Conservation (phyloP, 2,797 vertebrate genomes). For the Choloepus didactylus region DNA sequence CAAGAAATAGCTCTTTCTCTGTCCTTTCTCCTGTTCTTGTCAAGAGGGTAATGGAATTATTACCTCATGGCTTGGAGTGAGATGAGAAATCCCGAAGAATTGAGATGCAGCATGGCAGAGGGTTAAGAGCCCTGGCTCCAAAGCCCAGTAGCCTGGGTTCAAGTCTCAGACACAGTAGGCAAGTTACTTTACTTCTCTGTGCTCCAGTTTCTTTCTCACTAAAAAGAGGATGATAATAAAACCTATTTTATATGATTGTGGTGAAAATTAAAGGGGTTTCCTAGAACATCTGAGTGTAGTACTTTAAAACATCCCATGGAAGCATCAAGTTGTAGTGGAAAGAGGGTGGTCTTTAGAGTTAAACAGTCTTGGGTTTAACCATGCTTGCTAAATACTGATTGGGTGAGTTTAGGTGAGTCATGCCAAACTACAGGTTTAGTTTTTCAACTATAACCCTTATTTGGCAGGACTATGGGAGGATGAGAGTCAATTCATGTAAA, state of each 20-base stretch:
- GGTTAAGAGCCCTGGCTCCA: not conserved
- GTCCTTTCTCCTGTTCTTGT: not conserved
- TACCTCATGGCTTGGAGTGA: slow-evolving; percentile 76
- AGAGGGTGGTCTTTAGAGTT: not conserved
- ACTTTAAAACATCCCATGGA: not conserved
- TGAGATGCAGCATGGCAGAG: not conserved
- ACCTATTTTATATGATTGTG: not conserved
- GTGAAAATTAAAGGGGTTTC: not conserved
- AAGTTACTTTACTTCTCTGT: not conserved
- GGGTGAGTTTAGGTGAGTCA: not conserved
- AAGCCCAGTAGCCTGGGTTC: not conserved
- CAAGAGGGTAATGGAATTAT: slow-evolving; percentile 71
- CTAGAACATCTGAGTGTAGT: not conserved
- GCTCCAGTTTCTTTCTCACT: not conserved
- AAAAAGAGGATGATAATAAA: not conserved
- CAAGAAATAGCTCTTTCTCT: not conserved
- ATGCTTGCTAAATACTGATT: not conserved
- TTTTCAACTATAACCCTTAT: not conserved
- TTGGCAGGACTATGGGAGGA: not conserved
- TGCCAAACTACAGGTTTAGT: not conserved
- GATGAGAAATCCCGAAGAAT: not conserved
- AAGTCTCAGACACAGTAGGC: not conserved
- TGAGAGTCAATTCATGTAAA: not conserved
- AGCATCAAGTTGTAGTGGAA: not conserved
- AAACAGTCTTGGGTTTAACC: not conserved